Conservation (phyloP, 2,888 invertebrate species). For the Epirrhoe tristata region DNA sequence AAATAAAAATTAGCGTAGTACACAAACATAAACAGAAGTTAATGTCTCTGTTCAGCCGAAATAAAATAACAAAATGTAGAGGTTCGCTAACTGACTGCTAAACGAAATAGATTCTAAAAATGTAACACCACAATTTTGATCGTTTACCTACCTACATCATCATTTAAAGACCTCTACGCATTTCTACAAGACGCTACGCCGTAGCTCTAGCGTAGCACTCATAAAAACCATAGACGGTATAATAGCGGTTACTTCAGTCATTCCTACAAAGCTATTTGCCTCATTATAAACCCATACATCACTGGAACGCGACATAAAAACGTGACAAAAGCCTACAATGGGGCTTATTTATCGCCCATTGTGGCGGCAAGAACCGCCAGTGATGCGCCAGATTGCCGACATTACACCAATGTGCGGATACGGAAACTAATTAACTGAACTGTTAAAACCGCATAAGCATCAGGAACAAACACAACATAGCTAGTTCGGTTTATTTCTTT, state of each 20-base stretch:
- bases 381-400: conserved; percentile 6
- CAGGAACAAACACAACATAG: no score
- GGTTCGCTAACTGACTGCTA: no score
- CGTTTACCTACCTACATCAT: not conserved
- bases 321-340: conserved; percentile 38
- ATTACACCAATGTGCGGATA: not conserved
- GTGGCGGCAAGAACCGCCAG: conserved; percentile 22
- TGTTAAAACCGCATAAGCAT: no score
- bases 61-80: no score
- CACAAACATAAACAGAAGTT: no score
- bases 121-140: no score
- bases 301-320: conserved; percentile 32
- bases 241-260: not conserved
- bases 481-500: no score
- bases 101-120: no score
- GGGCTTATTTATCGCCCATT: conserved; percentile 38
- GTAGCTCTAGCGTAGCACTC: conserved; percentile 12
- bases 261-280: conserved; percentile 23
- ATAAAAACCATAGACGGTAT: not conserved
- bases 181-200: conserved; percentile 11
- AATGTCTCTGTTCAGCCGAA: no score
- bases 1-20: no score
- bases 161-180: not conserved
- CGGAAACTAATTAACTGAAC: not conserved
- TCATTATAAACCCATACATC: conserved; percentile 46